Evolutionary conservation across 2,797 vertebrate species (phyloP), one percentile per base, ranked within the genome.

Genomic region (Coregonus suidteri): DNA sequence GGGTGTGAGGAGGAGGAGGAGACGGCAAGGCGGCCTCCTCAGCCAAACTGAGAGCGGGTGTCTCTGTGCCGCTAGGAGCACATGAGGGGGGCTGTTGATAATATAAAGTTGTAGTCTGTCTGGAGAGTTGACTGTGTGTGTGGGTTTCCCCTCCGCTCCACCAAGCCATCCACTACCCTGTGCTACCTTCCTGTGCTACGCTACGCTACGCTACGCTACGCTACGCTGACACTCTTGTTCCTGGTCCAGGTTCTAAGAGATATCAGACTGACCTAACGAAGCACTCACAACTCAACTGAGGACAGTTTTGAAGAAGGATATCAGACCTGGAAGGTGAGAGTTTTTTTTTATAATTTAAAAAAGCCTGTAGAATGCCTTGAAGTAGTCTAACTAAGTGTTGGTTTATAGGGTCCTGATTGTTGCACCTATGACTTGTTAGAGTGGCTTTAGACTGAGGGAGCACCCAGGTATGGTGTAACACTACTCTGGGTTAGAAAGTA

Each of bases 1-100:
- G 37, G 37, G 37, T 6, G 6, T 7, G 37, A 41, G 37, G 37
- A 41, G 1, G 25, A 41, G 37, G 37, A 41, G 6, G 37, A 41
- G 70, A 59, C 76, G 79, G 62, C 79, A 75, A 81, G 62, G 74
- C 66, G 72, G 76, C 71, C 70, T 87, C 75, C 79, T 82, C 34
- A 34, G 72, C 79, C 77, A 81, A 41, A 82, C 83, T 68, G 52
- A 74, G 75, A 68, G 67, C 18, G 35, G 53, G 73, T 72, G 51
- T 77, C 56, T 52, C 13, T 64, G 31, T 79, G 67, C 47, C 41
- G 31, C n/a, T 3, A 6, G 71, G 73, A 54, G 37, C 47, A 75
- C n/a, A 20, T 2, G 7, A 53, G 62, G 7, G 5, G 62, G 7
- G 5, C 14, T 66, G 56, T 65, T 41, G 15, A 64, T 77, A 71